Evolutionary conservation across 2,797 vertebrate genomes (phyloP).

Genomic region (Liparis tanakae): DNA sequence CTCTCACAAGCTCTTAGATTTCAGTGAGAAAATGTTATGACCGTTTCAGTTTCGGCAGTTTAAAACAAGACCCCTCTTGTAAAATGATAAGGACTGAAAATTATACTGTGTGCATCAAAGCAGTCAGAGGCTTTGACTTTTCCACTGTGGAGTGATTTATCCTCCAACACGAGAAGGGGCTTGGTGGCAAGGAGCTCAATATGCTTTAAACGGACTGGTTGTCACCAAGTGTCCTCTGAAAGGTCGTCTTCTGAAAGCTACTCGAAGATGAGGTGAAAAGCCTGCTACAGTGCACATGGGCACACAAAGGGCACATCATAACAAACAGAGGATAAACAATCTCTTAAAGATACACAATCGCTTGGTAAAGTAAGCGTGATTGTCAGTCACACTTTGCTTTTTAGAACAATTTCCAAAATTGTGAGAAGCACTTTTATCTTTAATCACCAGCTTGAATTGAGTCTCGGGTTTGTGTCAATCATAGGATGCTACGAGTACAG

Average conservation of each 20-base stretch:
- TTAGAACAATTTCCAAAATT: background rate
- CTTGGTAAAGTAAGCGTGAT: background rate
- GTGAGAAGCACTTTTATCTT: background rate
- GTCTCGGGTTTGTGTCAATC: background rate
- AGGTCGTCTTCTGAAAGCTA: background rate
- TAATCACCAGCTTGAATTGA: background rate
- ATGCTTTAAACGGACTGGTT: background rate
- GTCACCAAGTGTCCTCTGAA: background rate
- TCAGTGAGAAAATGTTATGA: conserved; percentile 39
- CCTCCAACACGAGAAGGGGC: background rate
- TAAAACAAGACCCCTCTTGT: conserved; percentile 16
- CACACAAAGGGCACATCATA: background rate
- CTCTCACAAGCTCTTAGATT: conserved; percentile 33
- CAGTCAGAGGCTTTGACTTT: background rate
- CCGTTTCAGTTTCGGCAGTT: conserved; percentile 37
- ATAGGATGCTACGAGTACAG: background rate
- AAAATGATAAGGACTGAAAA: conserved; percentile 5
- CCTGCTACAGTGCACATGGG: background rate
- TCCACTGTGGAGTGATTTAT: background rate
- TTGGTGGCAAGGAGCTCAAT: background rate
- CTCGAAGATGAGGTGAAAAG: background rate
- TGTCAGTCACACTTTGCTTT: background rate
- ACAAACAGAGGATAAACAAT: background rate
- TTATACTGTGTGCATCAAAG: background rate
- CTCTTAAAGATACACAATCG: background rate